Base-by-base conservation (phyloP, 2,113 vertebrate genomes). In the Colinus virginianus region DNA sequence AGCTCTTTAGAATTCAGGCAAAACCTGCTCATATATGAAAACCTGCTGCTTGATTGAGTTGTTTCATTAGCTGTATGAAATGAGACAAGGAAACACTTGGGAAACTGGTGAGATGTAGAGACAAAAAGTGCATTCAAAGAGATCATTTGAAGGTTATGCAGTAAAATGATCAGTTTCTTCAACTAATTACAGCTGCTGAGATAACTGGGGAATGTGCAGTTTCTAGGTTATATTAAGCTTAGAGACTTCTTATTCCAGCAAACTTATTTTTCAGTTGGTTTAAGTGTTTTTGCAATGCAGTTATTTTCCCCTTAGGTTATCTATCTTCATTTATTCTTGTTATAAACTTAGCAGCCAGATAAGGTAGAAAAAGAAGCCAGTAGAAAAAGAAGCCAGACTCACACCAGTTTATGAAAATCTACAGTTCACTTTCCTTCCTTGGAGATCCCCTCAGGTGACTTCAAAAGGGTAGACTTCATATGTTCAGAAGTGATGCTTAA, bases 131-230 rank as follows among this genome's bases (percentile, higher is more conserved):
- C 97, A 97, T 97, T 97, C 95, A 97, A 97, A 97, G 91, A 96
- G 87, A 97, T 95, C 72, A 97, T 97, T 97, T 97, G 97, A 97
- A 98, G 96, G 97, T 97, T 97, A 96, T 91, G 16, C 82, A 66
- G 85, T 96, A 97, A 97, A 97, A 97, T 0, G 63, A 90, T 97
- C 82, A 67, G 90, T 95, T 97, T 97, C 93, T 95, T 75, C 82
- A 84, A 4, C 95, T 98, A 98, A 98, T 98, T 98, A 98, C 93
- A 93, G 96, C 96, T 98, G 67, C 93, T 97, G 97, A 95, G 96
- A 97, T 87, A 96, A 94, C 87, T 77, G 94, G 90, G 90, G 34
- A 97, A 96, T 95, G 51, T 90, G 87, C 71, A 67, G 63, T 97
- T 97, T 98, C 95, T 98, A 98, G 96, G 97, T 98, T 96, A 97